Evolutionary conservation across 2,113 vertebrate genomes (phyloP).

Genomic region (Anguilla rostrata): DNA sequence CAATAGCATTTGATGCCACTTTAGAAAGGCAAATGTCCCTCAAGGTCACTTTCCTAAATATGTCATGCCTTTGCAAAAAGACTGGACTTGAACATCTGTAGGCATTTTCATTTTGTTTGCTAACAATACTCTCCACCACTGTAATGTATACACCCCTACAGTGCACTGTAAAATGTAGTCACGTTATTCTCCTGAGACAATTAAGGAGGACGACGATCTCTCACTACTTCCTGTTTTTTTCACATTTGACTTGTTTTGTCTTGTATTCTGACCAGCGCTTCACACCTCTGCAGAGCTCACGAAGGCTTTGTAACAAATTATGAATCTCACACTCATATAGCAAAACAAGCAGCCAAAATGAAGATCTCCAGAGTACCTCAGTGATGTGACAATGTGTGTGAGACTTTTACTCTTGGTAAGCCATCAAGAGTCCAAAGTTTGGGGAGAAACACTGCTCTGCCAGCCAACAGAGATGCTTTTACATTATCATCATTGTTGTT

Average conservation of each 20-base stretch:
- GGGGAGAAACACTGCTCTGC: too few relatives aligned
- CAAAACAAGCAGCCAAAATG: too few relatives aligned
- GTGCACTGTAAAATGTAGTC: too few relatives aligned
- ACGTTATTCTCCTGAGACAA: too few relatives aligned
- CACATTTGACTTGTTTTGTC: not conserved
- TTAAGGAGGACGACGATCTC: not conserved
- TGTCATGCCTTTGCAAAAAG: not conserved
- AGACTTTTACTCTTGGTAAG: too few relatives aligned
- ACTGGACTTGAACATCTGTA: not conserved
- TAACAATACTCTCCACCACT: too few relatives aligned
- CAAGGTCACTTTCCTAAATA: not conserved
- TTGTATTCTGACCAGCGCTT: not conserved
- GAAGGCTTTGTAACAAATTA: not conserved
- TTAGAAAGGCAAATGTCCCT: not conserved
- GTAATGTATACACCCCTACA: too few relatives aligned
- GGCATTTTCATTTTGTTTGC: not conserved
- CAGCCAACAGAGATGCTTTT: not conserved
- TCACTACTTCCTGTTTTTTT: conserved; percentile 21
- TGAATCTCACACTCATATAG: too few relatives aligned
- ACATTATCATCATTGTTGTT: not conserved
- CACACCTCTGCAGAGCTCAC: conserved; percentile 23
- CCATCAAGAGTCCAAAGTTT: too few relatives aligned
- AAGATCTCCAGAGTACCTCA: too few relatives aligned
- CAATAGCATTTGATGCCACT: not conserved
- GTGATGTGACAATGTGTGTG: too few relatives aligned